A percentile compares a stretch with the other conserved stretches of the same genome.
phyloP scores from a whole-genome alignment of 37 sponge, comb jelly and placozoan species.

The Diacarnus erythraeanus region DNA sequence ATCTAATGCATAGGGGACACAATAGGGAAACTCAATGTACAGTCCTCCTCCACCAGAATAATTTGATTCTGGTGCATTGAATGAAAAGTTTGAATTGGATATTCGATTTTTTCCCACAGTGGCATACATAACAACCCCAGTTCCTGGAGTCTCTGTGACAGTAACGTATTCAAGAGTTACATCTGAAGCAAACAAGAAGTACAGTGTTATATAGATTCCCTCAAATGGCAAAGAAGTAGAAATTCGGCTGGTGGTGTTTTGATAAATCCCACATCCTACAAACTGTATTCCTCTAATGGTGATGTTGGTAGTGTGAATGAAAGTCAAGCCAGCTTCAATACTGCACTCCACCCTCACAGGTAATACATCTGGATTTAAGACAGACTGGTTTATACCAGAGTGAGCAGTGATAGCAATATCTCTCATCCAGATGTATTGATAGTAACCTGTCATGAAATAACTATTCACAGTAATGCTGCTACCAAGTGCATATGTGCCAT shows the following conservation, averaged over 20 bases:
- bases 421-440: neutral
- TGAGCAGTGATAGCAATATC: neutral
- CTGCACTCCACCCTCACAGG: neutral
- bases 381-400: neutral
- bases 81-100: constrained; percentile 16
- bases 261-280: constrained; percentile 33
- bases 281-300: constrained; percentile 23
- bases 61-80: neutral
- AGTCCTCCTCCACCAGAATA: constrained; percentile 62
- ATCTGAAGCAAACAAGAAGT: constrained; percentile 33
- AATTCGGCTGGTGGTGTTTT: constrained; percentile 45
- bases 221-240: neutral
- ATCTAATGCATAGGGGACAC: constrained; percentile 15
- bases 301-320: constrained; percentile 19
- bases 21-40: constrained; percentile 72
- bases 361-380: neutral
- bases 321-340: constrained; percentile 23
- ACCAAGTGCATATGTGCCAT: neutral
- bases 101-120: constrained; percentile 38
- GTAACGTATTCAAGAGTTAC: neutral
- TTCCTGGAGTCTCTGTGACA: constrained; percentile 10
- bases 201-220: constrained; percentile 15
- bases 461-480: neutral
- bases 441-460: no score
- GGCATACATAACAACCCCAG: constrained; percentile 51